Evolutionary conservation across 2,113 vertebrate genomes (phyloP), one percentile per base, ranked within the genome.

Genomic region (Trogon surrucura): DNA sequence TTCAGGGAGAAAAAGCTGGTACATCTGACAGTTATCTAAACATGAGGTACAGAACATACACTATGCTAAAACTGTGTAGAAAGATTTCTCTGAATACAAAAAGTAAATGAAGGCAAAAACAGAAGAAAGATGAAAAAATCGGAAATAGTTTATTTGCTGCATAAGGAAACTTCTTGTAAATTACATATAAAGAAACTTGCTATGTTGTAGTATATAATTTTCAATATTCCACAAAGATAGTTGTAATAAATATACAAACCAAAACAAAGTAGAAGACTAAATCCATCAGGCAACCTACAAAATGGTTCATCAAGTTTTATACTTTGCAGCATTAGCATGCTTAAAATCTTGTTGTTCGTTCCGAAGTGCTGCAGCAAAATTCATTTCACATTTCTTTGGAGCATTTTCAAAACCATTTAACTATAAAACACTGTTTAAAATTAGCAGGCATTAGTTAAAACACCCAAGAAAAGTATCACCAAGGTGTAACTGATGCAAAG

Each of bases 191-290:
- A 98, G 97, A 96, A 95, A 97, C 95, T 95, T 83, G 83, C 97
- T 98, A 98, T 88, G 91, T 97, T 96, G 97, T 97, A 94, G 97
- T 96, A 92, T 97, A 96, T 97, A 97, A 96, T 97, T 98, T 97
- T 96, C 97, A 97, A 97, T 97, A 98, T 97, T 96, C 97, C 97
- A 97, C 97, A 97, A 96, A 97, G 97, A 95, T 98, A 98, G 97
- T 95, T 95, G 96, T 97, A 98, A 98, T 98, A 98, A 98, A 98
- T 98, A 98, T 66, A 95, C 73, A 90, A 98, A 97, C 93, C 89
- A 96, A 98, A 97, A 97, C 86, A 93, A 97, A 95, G 91, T 97
- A 95, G 91, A 97, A 95, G 88, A 97, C 97, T 98, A 97, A 95
- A 96, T 95, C 94, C 91, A 88, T 97, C 97, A 97, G 94, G 96